phyloP scores from a whole-genome alignment of 2,888 invertebrate species.

The Sphaeridia pumilis region DNA sequence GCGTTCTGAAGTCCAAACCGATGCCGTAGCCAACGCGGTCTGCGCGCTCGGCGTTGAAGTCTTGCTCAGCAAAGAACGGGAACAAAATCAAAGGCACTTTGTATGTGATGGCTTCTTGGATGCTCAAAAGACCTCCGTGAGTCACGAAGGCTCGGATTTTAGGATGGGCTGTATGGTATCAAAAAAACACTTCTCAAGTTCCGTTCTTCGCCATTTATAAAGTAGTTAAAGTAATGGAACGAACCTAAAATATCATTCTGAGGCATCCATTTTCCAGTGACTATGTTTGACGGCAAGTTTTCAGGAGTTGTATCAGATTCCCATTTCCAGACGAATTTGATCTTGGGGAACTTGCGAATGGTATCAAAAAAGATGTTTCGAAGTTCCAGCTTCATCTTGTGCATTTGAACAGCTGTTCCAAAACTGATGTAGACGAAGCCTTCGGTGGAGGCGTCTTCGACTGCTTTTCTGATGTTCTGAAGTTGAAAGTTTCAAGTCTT shows the following conservation, averaged over 20 bases:
- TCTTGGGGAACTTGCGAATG: conserved; percentile 10
- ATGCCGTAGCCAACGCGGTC: conserved; percentile 45
- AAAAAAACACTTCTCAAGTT: not conserved
- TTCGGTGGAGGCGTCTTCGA: conserved; percentile 5
- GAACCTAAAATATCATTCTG: conserved; percentile 25
- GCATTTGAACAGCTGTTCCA: conserved; percentile 14
- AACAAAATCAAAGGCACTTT: conserved; percentile 49
- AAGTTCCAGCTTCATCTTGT: conserved; percentile 6
- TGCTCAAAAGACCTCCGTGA: conserved; percentile 55
- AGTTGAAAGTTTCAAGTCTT: conserved; percentile 9
- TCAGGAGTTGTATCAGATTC: conserved; percentile 18
- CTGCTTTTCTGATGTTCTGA: conserved; percentile 17
- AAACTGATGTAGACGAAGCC: conserved; percentile 18
- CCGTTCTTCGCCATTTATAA: not conserved
- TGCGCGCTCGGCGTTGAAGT: conserved; percentile 47
- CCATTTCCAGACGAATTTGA: conserved; percentile 31
- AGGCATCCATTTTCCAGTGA: conserved; percentile 34
- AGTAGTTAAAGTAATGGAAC: not conserved
- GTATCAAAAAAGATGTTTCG: conserved; percentile 20
- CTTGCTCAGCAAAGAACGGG: conserved; percentile 46
- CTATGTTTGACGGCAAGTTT: conserved; percentile 39
- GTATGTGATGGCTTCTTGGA: conserved; percentile 50
- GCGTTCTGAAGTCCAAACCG: conserved; percentile 43
- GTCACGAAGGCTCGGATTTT: conserved; percentile 51
- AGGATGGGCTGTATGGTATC: conserved; percentile 42